phyloP scores from a whole-genome alignment of 2,113 vertebrate species.

The Siniperca knerii region DNA sequence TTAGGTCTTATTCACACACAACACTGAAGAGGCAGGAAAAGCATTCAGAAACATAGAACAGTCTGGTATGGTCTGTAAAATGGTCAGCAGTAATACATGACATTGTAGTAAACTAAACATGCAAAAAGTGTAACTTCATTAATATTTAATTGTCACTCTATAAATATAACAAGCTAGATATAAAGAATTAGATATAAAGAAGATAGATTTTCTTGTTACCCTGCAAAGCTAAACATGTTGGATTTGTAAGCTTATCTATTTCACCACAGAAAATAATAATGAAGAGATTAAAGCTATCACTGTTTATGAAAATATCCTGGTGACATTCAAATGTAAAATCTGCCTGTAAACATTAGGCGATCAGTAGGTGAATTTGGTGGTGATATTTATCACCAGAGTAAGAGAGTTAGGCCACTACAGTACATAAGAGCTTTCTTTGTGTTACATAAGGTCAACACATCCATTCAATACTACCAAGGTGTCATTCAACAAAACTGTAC shows the following conservation, averaged over 20 bases:
- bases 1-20: not conserved
- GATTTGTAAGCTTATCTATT: not conserved
- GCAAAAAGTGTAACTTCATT: not conserved
- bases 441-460: not conserved
- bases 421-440: not conserved
- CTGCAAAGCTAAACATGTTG: not conserved
- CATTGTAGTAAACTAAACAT: not conserved
- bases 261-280: conserved; percentile 1
- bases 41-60: not conserved
- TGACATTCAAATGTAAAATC: not conserved
- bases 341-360: not conserved
- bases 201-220: not conserved
- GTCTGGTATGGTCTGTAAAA: not conserved
- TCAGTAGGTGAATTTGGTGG: not conserved
- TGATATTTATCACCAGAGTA: not conserved
- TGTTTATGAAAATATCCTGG: not conserved
- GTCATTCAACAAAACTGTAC: not conserved
- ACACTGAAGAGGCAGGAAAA: no score
- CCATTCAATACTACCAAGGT: not conserved
- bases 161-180: not conserved
- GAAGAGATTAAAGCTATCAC: not conserved
- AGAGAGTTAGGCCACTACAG: not conserved
- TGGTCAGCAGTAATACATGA: not conserved
- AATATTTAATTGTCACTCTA: not conserved
- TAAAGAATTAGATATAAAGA: not conserved